A percentile compares a stretch with the other conserved stretches of the same genome.
Conservation (phyloP, 2,113 vertebrate species). For the Austrofundulus limnaeus region DNA sequence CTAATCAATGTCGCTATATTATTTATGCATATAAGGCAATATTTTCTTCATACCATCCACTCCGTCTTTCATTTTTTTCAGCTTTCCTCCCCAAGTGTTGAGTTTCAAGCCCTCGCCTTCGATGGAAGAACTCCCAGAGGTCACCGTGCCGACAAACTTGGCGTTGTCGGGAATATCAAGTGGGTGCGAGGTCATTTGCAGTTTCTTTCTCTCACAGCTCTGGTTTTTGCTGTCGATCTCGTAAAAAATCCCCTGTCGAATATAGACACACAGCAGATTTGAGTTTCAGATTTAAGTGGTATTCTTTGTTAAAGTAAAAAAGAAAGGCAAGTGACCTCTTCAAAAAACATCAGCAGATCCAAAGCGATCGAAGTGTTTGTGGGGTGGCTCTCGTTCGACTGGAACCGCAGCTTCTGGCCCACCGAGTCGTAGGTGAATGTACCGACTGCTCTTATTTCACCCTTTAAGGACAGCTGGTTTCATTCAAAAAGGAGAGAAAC, state of each 20-base stretch:
- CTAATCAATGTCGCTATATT: background rate
- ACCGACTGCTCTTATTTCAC: constrained; percentile 52
- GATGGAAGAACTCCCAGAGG: constrained; percentile 45
- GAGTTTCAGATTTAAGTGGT: background rate
- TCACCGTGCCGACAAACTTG: background rate
- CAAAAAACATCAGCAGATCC: constrained; percentile 77
- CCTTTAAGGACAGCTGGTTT: constrained; percentile 54
- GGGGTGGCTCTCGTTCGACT: constrained; percentile 56
- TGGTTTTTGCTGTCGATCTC: constrained; percentile 79
- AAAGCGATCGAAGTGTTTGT: constrained; percentile 58
- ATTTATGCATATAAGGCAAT: background rate
- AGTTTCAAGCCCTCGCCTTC: constrained; percentile 65
- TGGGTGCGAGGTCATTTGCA: constrained; percentile 66
- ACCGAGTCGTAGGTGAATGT: constrained; percentile 71
- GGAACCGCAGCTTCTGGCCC: constrained; percentile 74
- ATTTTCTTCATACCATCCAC: background rate
- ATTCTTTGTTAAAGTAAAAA: background rate
- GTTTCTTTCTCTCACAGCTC: constrained; percentile 74
- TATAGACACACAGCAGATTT: background rate
- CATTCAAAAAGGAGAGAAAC: constrained; percentile 13
- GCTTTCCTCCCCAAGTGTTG: constrained; percentile 48
- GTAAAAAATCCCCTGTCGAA: constrained; percentile 62
- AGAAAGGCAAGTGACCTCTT: constrained; percentile 59
- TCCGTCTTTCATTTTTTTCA: constrained; percentile 51
- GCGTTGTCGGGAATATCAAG: constrained; percentile 69